Base-by-base conservation (phyloP, 2,113 vertebrate species). In the Panthera uncia region DNA sequence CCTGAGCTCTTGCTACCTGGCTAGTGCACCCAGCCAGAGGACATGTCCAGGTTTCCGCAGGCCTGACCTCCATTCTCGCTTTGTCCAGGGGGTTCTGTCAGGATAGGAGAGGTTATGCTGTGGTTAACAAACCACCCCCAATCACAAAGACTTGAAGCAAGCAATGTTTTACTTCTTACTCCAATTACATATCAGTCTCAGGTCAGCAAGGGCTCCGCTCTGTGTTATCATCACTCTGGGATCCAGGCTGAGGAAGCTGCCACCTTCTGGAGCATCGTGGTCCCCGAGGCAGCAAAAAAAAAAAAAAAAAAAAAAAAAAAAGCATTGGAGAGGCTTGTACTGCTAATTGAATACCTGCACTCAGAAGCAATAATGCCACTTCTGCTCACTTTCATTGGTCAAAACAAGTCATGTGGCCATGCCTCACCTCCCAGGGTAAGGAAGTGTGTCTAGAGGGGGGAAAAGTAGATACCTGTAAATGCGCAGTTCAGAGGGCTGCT, bases 281-380 rank as follows among this genome's bases (percentile, higher is more conserved):
- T 81, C 48, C 18, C 55, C 2, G 1, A 0, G 38, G 38, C 21
- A 73, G 36, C 11, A 38, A 38, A 38, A 38, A 38, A 38, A 38
- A n/a, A 16, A 66, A 29, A 45, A 45, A 36, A 16, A 68, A 29
- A 36, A 16, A 68, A 29, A 36, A 16, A 68, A 29, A 52, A 36
- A 31, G 1, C 15, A 7, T 4, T 5, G 7, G 73, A 33, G 27
- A 48, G 23, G 23, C 27, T 6, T 4, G 5, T 0, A 0, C 1
- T 1, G 1, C 52, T 38, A 2, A 41, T 36, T 41, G 61, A 89
- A 27, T 31, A 8, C 71, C 1, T 61, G 36, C 55, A 12, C 63
- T 23, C 41, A 27, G 31, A 84, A 73, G 41, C 27, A 13, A 2
- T 6, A 31, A 1, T 0, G 1, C n/a, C n/a, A 29, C n/a, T n/a